Conservation (phyloP, 2,888 invertebrate species). For the Odontocerum albicorne region DNA sequence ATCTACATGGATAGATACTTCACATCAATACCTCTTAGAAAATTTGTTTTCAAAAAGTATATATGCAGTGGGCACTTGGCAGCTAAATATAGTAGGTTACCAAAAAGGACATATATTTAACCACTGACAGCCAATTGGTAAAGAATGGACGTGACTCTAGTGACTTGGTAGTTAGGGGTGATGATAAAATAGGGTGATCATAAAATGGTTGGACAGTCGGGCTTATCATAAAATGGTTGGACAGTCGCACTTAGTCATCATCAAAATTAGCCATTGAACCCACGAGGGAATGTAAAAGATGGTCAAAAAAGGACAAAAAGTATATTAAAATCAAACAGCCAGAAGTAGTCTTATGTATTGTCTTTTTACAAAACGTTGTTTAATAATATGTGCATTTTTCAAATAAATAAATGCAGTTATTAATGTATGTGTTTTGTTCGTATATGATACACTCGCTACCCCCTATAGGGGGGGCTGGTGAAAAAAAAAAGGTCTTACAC, state of each 20-base stretch:
- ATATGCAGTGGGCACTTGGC: too few species aligned
- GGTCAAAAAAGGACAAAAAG: background rate
- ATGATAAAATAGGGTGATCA: background rate
- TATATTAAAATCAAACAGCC: background rate
- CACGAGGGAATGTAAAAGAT: background rate
- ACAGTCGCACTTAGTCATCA: background rate
- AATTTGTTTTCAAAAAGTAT: too few species aligned
- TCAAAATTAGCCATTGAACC: background rate
- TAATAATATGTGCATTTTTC: too few species aligned
- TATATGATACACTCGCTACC: too few species aligned
- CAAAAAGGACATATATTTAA: background rate
- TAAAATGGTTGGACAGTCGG: slow-evolving; percentile 5
- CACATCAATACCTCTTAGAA: background rate
- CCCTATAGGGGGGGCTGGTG: too few species aligned
- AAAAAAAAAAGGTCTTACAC: too few species aligned
- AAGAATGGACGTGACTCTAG: background rate
- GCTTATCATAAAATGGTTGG: slow-evolving; percentile 3
- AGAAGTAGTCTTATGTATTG: too few species aligned
- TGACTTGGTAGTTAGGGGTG: background rate
- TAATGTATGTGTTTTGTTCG: too few species aligned
- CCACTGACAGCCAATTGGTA: background rate
- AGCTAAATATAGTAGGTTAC: too few species aligned
- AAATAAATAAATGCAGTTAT: too few species aligned
- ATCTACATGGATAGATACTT: slow-evolving; percentile 3
- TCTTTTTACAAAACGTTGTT: too few species aligned